phyloP scores from a whole-genome alignment of 1,140 invertebrate species.

The Zaprionus africanus region DNA sequence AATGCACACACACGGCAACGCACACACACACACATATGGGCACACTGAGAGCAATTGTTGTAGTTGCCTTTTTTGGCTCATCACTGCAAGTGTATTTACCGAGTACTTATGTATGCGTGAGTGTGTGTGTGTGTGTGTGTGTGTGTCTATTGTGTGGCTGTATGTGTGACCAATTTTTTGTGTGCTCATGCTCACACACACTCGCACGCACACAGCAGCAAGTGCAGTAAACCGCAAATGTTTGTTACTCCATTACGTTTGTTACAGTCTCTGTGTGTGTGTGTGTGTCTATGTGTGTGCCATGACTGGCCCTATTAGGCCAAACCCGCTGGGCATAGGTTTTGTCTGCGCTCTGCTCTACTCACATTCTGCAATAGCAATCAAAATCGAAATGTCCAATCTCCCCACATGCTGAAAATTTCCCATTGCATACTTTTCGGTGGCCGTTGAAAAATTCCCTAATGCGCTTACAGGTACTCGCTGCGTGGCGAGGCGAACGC shows the following conservation, averaged over 20 bases:
- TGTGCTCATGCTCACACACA: slow-evolving; percentile 15
- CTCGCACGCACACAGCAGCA: slow-evolving; percentile 21
- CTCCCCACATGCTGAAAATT: slow-evolving; percentile 16
- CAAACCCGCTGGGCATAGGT: slow-evolving; percentile 29
- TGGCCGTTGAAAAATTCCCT: slow-evolving; percentile 15
- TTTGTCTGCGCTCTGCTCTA: slow-evolving; percentile 14
- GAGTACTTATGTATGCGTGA: slow-evolving; percentile 21
- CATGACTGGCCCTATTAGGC: slow-evolving; percentile 37
- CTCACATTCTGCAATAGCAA: background rate
- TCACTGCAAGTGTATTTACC: slow-evolving; percentile 51
- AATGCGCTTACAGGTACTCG: slow-evolving; percentile 5
- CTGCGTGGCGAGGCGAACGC: background rate
- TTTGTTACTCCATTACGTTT: slow-evolving; percentile 77
- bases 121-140: slow-evolving; percentile 13
- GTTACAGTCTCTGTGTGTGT: slow-evolving; percentile 31
- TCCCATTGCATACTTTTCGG: slow-evolving; percentile 10
- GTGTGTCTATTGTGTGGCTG: slow-evolving; percentile 20
- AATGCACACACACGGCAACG: slow-evolving; percentile 30
- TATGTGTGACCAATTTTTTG: slow-evolving; percentile 24
- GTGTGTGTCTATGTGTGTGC: slow-evolving; percentile 7
- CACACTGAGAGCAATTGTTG: slow-evolving; percentile 24
- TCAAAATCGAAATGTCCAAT: slow-evolving; percentile 11
- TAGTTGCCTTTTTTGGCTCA: slow-evolving; percentile 40
- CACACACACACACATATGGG: slow-evolving; percentile 3
- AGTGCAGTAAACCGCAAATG: slow-evolving; percentile 77